Conservation (phyloP, 2,888 invertebrate genomes). For the Muscina levida region DNA sequence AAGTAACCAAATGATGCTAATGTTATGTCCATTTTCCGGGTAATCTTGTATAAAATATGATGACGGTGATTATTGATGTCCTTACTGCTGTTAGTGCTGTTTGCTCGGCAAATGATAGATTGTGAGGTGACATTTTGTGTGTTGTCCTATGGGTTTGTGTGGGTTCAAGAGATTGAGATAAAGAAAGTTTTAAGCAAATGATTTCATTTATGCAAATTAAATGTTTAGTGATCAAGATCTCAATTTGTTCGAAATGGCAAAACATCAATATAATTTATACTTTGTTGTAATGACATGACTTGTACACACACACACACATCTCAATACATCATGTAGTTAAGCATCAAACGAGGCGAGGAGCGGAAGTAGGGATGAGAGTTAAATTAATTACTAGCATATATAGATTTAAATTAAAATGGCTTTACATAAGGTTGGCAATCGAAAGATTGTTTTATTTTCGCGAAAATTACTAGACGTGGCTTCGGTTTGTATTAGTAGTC, state of each 20-base stretch:
- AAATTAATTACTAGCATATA: no score
- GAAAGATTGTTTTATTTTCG: no score
- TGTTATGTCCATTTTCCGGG: slow-evolving; percentile 43
- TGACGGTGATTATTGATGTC: slow-evolving; percentile 48
- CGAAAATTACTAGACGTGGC: no score
- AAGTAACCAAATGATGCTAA: slow-evolving; percentile 37
- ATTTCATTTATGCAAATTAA: slow-evolving; percentile 21
- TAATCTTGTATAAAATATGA: slow-evolving; percentile 45
- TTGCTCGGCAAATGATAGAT: slow-evolving; percentile 12
- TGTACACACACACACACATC: no score
- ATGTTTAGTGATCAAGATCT: slow-evolving; percentile 17
- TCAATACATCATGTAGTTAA: no score
- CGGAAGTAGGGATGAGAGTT: no score
- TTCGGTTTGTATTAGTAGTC: no score
- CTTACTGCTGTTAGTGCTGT: neutral
- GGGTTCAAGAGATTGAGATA: neutral
- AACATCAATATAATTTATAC: slow-evolving; percentile 47
- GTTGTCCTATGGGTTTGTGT: neutral
- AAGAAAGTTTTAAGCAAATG: neutral
- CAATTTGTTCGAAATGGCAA: slow-evolving; percentile 46
- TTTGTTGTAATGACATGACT: neutral
- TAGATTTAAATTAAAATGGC: no score
- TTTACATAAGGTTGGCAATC: no score
- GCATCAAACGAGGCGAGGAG: no score
- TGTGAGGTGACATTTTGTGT: neutral